These are phyloP conservation scores for Martes martes DNA, from an alignment of 2,113 vertebrate species.

Conservation along the genomic window DNA sequence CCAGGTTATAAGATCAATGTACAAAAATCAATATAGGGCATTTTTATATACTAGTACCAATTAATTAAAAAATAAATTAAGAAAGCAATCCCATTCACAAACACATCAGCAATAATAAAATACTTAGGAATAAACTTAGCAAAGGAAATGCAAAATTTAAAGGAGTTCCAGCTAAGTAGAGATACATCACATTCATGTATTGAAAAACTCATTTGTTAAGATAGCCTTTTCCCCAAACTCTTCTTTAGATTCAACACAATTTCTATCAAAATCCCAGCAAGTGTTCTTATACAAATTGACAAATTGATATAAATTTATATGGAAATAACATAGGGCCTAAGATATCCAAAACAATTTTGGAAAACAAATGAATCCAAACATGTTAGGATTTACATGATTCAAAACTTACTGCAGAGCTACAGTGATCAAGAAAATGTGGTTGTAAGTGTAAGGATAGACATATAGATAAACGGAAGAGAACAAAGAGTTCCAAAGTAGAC, in stretches of 20 bases:
- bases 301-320: background rate
- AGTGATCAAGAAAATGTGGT: background rate
- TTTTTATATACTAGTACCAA: background rate
- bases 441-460: background rate
- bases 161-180: background rate
- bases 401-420: background rate
- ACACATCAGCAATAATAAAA: background rate
- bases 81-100: background rate
- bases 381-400: background rate
- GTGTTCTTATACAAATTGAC: background rate
- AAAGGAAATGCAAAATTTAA: background rate
- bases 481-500: background rate
- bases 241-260: background rate
- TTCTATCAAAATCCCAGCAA: background rate
- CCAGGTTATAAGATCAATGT: background rate
- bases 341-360: background rate
- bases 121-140: background rate
- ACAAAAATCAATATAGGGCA: background rate
- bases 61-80: background rate
- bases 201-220: background rate
- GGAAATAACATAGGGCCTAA: background rate
- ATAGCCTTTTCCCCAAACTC: background rate
- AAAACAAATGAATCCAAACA: background rate
- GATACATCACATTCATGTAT: background rate
- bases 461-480: background rate